Base-by-base conservation (phyloP, 2,113 vertebrate species). In the Catagonus wagneri region DNA sequence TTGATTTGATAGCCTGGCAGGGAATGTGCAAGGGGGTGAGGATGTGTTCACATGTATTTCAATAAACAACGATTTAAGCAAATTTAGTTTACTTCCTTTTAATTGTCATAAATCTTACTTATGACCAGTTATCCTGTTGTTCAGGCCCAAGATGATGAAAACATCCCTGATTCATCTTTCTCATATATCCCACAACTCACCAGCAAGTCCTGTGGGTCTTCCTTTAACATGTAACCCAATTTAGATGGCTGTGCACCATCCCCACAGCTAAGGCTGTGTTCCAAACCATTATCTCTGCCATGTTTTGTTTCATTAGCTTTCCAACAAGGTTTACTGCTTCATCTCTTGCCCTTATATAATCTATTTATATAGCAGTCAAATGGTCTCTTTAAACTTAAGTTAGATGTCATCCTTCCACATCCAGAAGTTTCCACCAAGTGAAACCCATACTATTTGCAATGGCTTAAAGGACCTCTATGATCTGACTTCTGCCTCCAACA, bases 1-100 rank as follows among this genome's bases (percentile, higher is more conserved):
- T 86, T 92, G 27, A 93, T 89, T 93, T 78, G 36, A 68, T 68
- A 39, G 79, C 36, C 29, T 93, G 29, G 56, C 34, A 84, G 83
- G 14, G 8, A 74, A 65, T 85, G 44, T 20, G 19, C 20, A 85
- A 36, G 2, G 13, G 14, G 25, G 25, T 20, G 12, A 63, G 54
- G 54, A 6, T 74, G 17, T 76, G 54, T 27, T 13, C 81, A 12
- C 52, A 3, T 78, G 2, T 85, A n/a, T 83, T 95, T 89, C 29
- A 56, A 52, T 81, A 91, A 89, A 78, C 22, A 95, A 69, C 34
- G 79, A 23, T 60, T 96, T 83, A 89, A 75, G 58, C 1, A 95
- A 83, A 83, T 83, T 86, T 71, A 66, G 83, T 86, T 84, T 89
- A 54, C 22, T 78, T 81, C 36, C 32, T 50, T 63, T 65, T 74